Base-by-base conservation (phyloP, 2,888 invertebrate genomes). In the Altica lythri region DNA sequence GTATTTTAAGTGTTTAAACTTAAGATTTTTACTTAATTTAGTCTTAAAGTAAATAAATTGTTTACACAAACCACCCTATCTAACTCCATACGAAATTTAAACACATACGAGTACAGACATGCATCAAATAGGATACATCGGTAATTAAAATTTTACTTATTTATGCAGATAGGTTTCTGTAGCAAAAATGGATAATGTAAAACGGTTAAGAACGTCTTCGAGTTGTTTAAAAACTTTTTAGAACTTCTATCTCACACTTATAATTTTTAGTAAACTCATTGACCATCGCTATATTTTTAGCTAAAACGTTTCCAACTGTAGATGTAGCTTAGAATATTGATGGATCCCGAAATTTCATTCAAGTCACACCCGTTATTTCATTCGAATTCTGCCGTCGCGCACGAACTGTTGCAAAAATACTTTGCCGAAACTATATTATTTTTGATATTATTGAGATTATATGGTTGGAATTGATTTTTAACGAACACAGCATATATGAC, bases 331-430 rank as follows among this genome's bases (percentile, higher is more conserved):
- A 49, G 49, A 49, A 49, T 49, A 40, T 49, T 49, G 49, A 49
- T 49, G 40, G 32, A 49, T 54, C 17, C 43, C 32, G 10, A 34
- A 44, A 47, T 50, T 49, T 48, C 34, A 72, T 65, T 68, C 70
- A 46, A 61, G 63, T 69, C 72, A 71, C 72, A 72, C 58, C 43
- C 49, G 56, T 64, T 70, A 70, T 72, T 72, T 70, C 72, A 72
- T 72, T 71, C 66, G 69, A 64, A 72, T 72, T 72, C 72, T 50
- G 62, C 51, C 45, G 57, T 55, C 67, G 70, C 61, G 67, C 65
- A 56, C 70, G 69, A 71, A 71, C 71, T 71, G 72, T 72, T 72
- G 72, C 72, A 68, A 70, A 70, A 69, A 72, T 70, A 72, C 67
- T 71, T 66, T 66, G 66, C 62, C 58, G 64, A 64, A 68, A 68